A percentile compares a stretch with the other conserved stretches of the same genome.
phyloP scores from a whole-genome alignment of 2,888 invertebrate species.

The Azorinus chamasolen region DNA sequence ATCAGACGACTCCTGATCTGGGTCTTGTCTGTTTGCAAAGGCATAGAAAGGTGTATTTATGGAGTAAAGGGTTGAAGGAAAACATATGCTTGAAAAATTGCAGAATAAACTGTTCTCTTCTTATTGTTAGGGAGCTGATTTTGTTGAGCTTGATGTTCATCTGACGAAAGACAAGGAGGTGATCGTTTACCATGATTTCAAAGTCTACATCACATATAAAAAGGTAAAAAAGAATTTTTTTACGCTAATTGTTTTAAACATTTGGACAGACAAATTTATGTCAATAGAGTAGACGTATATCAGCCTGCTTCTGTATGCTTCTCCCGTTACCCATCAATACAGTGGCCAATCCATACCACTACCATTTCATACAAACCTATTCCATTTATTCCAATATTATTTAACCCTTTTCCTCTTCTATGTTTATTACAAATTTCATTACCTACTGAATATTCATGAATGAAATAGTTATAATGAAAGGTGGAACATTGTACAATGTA shows the following conservation, averaged over 20 bases:
- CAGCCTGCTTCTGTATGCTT: background rate
- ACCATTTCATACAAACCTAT: too few species aligned
- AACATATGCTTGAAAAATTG: too few species aligned
- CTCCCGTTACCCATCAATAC: background rate
- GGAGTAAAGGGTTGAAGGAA: background rate
- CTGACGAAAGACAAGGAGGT: slow-evolving; percentile 96
- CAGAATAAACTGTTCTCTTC: background rate
- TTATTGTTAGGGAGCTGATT: slow-evolving; percentile 93
- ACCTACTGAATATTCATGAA: too few species aligned
- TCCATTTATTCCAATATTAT: too few species aligned
- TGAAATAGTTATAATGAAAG: too few species aligned
- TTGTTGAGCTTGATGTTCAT: slow-evolving; percentile 99
- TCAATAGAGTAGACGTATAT: background rate
- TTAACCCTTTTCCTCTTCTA: too few species aligned
- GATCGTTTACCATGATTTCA: slow-evolving; percentile 98
- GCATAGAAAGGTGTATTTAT: background rate
- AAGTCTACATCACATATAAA: slow-evolving; percentile 96
- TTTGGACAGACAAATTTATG: background rate
- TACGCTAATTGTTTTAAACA: too few species aligned
- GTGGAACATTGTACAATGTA: too few species aligned
- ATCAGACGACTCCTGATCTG: too few species aligned
- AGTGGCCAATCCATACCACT: background rate
- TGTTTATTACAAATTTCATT: too few species aligned
- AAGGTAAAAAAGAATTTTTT: slow-evolving; percentile 82
- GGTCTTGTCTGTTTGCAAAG: too few species aligned